Evolutionary conservation across 2,888 invertebrate species (phyloP).

Genomic region (Drosophila neoperkinsi): DNA sequence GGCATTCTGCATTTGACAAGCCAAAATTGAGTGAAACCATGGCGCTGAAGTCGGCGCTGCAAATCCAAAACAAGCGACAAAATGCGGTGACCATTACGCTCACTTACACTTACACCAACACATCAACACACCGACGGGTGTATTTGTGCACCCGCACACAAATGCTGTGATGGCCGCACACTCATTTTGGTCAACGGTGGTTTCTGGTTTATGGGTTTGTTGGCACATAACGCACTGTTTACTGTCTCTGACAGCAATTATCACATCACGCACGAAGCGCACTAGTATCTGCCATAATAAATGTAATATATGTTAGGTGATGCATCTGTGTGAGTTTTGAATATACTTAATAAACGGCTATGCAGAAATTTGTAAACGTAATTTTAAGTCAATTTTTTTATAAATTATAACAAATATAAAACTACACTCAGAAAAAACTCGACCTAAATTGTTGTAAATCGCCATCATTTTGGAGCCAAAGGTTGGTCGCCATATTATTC

Average conservation of each 20-base stretch:
- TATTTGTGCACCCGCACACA: background rate
- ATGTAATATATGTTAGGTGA: background rate
- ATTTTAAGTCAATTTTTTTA: no score
- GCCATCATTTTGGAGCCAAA: background rate
- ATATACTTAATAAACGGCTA: background rate
- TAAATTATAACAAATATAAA: background rate
- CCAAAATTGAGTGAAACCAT: conserved; percentile 63
- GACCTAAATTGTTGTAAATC: background rate
- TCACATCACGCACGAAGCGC: conserved; percentile 16
- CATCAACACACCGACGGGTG: background rate
- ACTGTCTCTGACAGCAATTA: conserved; percentile 65
- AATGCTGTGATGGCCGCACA: conserved; percentile 7
- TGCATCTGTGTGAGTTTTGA: background rate
- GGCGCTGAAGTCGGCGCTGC: conserved; percentile 26
- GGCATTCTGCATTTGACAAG: conserved; percentile 56
- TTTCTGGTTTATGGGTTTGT: conserved; percentile 51
- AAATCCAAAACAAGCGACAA: conserved; percentile 39
- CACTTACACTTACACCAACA: conserved; percentile 8
- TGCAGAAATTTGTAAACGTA: background rate
- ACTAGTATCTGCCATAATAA: background rate
- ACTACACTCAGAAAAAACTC: background rate
- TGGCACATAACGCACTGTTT: background rate
- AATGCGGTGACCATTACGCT: conserved; percentile 46
- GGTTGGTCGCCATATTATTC: background rate
- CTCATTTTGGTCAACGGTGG: conserved; percentile 40